A percentile compares a stretch with the other conserved stretches of the same genome.
These are phyloP conservation scores for Ibycter americanus DNA, from an alignment of 2,797 vertebrate genomes.

Conservation along the genomic window DNA sequence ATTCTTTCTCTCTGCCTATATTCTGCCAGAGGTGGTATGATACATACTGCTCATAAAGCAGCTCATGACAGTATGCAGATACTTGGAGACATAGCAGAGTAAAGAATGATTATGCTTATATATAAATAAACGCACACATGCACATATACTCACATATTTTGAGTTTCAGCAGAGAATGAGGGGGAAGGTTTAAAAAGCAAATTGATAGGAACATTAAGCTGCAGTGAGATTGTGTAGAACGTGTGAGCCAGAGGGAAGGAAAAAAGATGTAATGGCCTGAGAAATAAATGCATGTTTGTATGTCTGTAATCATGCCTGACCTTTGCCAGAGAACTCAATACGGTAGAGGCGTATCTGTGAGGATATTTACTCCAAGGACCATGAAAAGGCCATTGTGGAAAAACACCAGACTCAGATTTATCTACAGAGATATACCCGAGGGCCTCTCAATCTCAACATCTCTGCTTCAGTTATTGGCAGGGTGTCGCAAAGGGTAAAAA, in stretches of 20 bases:
- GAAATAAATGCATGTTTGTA: constrained; percentile 1
- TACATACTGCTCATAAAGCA: background rate
- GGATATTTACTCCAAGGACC: background rate
- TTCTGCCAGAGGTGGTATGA: background rate
- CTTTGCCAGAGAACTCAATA: background rate
- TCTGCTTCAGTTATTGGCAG: background rate
- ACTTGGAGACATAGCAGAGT: background rate
- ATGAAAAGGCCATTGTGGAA: background rate
- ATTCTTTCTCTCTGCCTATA: background rate
- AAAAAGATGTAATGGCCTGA: background rate
- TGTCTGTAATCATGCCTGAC: background rate
- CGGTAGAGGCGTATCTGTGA: background rate
- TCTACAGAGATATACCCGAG: background rate
- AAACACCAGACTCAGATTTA: background rate
- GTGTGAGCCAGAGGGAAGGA: background rate
- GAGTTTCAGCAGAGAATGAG: background rate
- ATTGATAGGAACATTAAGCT: background rate
- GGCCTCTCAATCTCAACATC: background rate
- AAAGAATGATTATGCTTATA: constrained; percentile 13
- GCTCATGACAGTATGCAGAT: background rate
- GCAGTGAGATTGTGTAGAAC: background rate
- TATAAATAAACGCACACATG: constrained; percentile 10
- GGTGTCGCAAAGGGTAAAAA: background rate
- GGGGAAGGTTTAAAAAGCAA: background rate
- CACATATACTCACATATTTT: background rate